phyloP scores from a whole-genome alignment of 1,140 invertebrate species.

The Chironomus striatipennis region DNA sequence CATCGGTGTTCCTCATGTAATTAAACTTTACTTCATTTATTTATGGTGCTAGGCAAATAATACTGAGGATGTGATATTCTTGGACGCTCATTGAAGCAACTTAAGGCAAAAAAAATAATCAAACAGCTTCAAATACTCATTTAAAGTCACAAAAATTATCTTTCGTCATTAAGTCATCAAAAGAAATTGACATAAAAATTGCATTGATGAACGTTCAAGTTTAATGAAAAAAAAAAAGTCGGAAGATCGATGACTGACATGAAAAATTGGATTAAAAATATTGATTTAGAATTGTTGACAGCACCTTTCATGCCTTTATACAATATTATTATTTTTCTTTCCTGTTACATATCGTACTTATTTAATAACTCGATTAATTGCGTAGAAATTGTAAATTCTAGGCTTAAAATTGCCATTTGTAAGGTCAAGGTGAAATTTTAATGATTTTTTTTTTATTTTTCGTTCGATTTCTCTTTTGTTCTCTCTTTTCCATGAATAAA shows the following conservation, averaged over 20 bases:
- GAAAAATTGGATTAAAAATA: neutral
- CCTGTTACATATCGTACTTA: neutral
- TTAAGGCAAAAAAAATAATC: conserved; percentile 26
- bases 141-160: neutral
- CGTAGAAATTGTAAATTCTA: neutral
- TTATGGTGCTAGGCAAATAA: no score
- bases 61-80: no score
- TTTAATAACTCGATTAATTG: neutral
- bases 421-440: neutral
- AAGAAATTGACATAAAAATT: neutral
- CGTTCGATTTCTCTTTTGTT: neutral
- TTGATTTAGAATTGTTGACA: neutral
- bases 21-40: conserved; percentile 27
- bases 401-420: neutral
- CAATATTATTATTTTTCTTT: neutral
- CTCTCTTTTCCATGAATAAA: neutral
- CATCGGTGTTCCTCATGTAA: conserved; percentile 39
- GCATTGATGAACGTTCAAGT: neutral
- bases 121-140: conserved; percentile 24
- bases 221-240: no score
- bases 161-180: neutral
- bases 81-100: no score
- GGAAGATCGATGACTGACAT: neutral
- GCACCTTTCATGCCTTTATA: neutral
- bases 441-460: conserved; percentile 29